Base-by-base conservation (phyloP, 2,888 invertebrate species). In the Salticus scenicus region DNA sequence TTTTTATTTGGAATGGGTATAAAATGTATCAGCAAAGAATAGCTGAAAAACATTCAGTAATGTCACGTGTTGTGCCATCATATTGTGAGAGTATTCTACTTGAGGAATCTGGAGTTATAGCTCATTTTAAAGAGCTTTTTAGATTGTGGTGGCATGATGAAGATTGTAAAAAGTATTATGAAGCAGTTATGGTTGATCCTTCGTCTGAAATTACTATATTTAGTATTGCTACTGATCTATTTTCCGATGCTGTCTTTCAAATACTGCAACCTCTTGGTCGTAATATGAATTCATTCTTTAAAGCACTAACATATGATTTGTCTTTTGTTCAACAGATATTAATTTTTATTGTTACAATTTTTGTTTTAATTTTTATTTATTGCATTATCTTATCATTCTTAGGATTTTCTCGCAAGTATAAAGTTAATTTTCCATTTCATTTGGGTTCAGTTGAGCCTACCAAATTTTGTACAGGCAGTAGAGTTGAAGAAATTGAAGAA, bases 111-210 rank as follows among this genome's bases (percentile, higher is more conserved):
- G 64, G 74, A 33, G 20, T 85, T 8, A n/a, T 69, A n/a, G 79
- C 69, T 30, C 69, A 74, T 75, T 8, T 79, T 24, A 33, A 64
- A 30, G 42, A 66, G 12, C 79, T 70, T 75, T 17, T 85, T 12
- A 67, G 41, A 70, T 64, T 76, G 10, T 42, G 33, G 24, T 72
- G 75, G 20, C 30, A 17, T 7, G 63, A 10, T 17, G 47, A 73
- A 70, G 76, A 81, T 20, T 86, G 86, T 41, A 24, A 33, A 37
- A 81, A 80, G 27, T 86, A 81, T 64, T 81, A 81, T 37, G 73
- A 86, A 51, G 72, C 80, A 20, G n/a, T 86, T 0, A 47, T 74
- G 27, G 79, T 88, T 42, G 87, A 88, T 79, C 81, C 88, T n/a
- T 31, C 81, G 33, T 80, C 63, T 72, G 88, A 88, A 73, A 85